phyloP scores from a whole-genome alignment of 2,797 vertebrate species.

The Psittacula derbiana region DNA sequence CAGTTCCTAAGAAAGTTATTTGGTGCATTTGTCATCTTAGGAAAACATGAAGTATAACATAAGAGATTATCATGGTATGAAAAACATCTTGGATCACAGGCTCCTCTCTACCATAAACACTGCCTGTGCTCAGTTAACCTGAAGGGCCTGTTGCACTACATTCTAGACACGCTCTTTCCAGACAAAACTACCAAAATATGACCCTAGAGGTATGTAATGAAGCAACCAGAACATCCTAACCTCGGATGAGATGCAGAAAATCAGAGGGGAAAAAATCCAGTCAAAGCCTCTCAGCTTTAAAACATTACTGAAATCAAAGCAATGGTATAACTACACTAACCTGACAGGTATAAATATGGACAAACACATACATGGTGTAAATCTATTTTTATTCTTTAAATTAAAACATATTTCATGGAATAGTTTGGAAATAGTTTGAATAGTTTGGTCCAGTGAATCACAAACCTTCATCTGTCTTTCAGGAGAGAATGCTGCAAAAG shows the following conservation, averaged over 20 bases:
- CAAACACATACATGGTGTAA: background rate
- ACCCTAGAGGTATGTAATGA: slow-evolving; percentile 44
- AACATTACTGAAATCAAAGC: background rate
- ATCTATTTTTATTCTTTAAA: background rate
- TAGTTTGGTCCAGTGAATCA: background rate
- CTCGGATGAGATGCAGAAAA: background rate
- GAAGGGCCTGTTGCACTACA: slow-evolving; percentile 48
- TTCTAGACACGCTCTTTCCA: slow-evolving; percentile 63
- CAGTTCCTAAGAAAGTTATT: background rate
- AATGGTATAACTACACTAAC: background rate
- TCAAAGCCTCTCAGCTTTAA: background rate
- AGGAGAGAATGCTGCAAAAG: background rate
- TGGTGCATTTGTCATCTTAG: background rate
- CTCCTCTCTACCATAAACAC: slow-evolving; percentile 16
- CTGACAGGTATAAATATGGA: background rate
- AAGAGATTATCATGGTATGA: slow-evolving; percentile 35
- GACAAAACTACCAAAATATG: slow-evolving; percentile 64
- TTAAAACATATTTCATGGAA: background rate
- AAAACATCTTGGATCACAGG: slow-evolving; percentile 54
- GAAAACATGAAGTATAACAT: background rate
- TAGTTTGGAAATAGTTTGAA: background rate
- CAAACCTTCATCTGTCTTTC: background rate
- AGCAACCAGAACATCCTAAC: slow-evolving; percentile 35
- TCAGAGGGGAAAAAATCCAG: background rate
- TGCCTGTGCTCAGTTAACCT: slow-evolving; percentile 27